Conservation (phyloP, 2,797 vertebrate species). For the Chloroceryle amazona region DNA sequence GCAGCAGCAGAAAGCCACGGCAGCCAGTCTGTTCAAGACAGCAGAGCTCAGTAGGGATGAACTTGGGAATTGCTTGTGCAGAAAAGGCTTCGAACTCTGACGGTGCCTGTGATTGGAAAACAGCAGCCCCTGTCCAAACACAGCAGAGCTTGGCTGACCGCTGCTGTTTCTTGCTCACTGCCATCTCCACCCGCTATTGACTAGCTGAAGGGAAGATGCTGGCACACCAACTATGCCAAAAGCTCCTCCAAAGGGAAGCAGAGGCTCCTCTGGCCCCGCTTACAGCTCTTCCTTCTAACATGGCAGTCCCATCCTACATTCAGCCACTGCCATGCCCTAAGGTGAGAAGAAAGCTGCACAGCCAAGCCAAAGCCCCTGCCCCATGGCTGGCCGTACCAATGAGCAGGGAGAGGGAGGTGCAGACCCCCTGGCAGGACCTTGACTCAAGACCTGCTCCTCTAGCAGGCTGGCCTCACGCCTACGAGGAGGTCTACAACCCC, state of each 20-base stretch:
- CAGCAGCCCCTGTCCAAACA: neutral
- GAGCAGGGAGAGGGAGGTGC: too few species aligned
- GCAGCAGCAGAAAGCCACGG: neutral
- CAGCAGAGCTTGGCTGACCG: neutral
- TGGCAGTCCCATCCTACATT: neutral
- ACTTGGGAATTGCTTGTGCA: neutral
- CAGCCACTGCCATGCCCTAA: neutral
- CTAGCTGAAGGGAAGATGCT: neutral
- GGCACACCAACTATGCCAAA: neutral
- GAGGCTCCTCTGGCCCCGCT: neutral
- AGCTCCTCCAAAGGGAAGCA: neutral
- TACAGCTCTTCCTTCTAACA: neutral
- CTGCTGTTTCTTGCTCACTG: neutral
- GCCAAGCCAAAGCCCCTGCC: neutral
- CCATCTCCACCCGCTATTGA: neutral
- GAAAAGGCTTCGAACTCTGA: neutral
- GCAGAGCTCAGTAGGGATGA: neutral
- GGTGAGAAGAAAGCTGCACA: neutral
- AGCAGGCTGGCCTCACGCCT: neutral
- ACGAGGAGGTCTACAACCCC: accelerated
- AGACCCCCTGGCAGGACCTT: neutral
- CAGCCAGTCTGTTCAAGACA: neutral
- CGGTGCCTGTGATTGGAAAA: accelerated
- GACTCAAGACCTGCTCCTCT: neutral
- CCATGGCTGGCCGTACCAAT: accelerated